phyloP scores from a whole-genome alignment of 2,888 invertebrate species.

The Temnothorax rugatulus region DNA sequence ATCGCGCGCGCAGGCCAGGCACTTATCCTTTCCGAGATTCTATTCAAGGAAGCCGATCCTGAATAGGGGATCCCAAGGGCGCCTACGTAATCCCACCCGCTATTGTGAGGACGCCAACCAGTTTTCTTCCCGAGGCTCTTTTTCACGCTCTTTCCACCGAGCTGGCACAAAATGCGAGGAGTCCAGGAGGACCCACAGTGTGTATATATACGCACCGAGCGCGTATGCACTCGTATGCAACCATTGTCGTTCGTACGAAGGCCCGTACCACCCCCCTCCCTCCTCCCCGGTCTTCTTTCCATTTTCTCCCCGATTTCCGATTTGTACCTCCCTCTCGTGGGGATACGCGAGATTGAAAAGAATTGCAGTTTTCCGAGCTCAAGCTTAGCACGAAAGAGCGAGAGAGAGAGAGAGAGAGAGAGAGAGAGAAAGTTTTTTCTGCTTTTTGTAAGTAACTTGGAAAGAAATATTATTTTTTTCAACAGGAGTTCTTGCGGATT shows the following conservation, averaged over 20 bases:
- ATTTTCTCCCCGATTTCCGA: conserved; percentile 18
- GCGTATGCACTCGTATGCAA: conserved; percentile 20
- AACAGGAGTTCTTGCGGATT: background rate
- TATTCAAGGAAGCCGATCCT: conserved; percentile 75
- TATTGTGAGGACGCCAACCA: conserved; percentile 79
- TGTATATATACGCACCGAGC: background rate
- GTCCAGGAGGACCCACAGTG: background rate
- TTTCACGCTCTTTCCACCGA: conserved; percentile 77
- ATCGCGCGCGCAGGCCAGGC: conserved; percentile 49
- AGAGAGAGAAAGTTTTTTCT: background rate
- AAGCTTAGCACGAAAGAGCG: background rate
- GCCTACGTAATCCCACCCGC: conserved; percentile 82
- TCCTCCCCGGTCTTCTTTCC: background rate
- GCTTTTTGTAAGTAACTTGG: background rate
- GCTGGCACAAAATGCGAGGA: conserved; percentile 38
- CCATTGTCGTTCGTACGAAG: conserved; percentile 24
- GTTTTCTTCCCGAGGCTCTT: conserved; percentile 74
- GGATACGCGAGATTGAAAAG: background rate
- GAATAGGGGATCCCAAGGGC: conserved; percentile 82
- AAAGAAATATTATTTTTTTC: background rate
- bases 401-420: too few relatives aligned
- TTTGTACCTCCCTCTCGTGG: background rate
- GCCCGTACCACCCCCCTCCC: background rate
- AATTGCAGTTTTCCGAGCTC: background rate
- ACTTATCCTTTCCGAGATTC: conserved; percentile 77